These are phyloP conservation scores for Synchiropus splendidus DNA, from an alignment of 2,113 vertebrate species.

Conservation along the genomic window DNA sequence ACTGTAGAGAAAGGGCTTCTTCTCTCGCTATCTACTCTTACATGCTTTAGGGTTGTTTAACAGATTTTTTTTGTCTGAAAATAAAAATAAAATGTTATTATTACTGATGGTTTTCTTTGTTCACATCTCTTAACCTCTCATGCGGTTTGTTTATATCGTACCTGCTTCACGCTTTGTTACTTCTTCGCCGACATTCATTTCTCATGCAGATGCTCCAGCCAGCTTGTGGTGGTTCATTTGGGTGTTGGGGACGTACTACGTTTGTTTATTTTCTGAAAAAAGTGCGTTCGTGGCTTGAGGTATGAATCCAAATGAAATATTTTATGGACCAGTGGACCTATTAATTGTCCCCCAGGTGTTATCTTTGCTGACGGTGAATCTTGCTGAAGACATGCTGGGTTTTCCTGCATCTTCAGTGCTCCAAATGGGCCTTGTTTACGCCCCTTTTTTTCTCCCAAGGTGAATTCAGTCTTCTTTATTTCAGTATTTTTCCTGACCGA, in stretches of 20 bases:
- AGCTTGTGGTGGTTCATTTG: conserved; percentile 17
- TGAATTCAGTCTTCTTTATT: conserved; percentile 24
- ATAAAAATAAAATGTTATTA: too few species aligned
- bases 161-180: too few species aligned
- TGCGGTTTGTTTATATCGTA: too few species aligned
- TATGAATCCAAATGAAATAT: conserved; percentile 79
- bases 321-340: conserved; percentile 84
- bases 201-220: conserved; percentile 29
- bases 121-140: too few species aligned
- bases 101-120: too few species aligned
- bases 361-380: conserved; percentile 77
- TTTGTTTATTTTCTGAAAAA: conserved; percentile 45
- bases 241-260: conserved; percentile 31
- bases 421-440: conserved; percentile 15
- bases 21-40: too few species aligned
- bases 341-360: conserved; percentile 84
- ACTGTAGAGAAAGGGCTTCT: too few species aligned
- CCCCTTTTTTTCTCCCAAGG: conserved; percentile 44
- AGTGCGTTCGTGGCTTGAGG: conserved; percentile 28
- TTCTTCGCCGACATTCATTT: conserved; percentile 21
- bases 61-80: too few species aligned
- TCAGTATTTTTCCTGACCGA: background rate
- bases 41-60: too few species aligned
- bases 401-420: too few species aligned
- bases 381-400: conserved; percentile 65